A percentile compares a stretch with the other conserved stretches of the same genome.
These are phyloP conservation scores for Cricetomys ansorgei DNA, from an alignment of 2,113 vertebrate species.

Conservation along the genomic window DNA sequence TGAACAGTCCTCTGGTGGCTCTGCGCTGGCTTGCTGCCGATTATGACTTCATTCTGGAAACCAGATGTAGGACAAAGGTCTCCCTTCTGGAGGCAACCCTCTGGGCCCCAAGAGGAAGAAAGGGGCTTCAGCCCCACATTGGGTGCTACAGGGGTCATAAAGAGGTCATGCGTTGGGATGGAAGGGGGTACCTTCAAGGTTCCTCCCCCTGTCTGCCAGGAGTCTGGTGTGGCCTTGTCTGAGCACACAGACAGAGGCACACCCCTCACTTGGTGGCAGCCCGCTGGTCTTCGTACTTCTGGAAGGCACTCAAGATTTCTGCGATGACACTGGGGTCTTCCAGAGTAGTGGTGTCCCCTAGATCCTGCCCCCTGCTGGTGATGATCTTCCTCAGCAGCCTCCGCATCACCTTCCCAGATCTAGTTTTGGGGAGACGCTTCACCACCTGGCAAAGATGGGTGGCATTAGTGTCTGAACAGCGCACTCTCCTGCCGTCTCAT, in stretches of 20 bases:
- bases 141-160: neutral
- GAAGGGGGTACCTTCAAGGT: neutral
- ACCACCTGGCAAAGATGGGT: conserved; percentile 88
- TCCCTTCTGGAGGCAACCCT: neutral
- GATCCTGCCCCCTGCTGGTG: conserved; percentile 79
- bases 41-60: conserved; percentile 1
- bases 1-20: neutral
- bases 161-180: neutral
- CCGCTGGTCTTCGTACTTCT: conserved; percentile 84
- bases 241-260: neutral
- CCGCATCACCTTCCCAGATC: conserved; percentile 96
- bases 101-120: neutral
- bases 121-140: neutral
- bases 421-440: conserved; percentile 95
- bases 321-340: conserved; percentile 92
- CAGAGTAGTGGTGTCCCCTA: conserved; percentile 93
- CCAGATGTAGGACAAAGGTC: neutral
- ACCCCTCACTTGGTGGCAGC: conserved; percentile 55
- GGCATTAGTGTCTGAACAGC: neutral
- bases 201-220: neutral
- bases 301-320: conserved; percentile 89
- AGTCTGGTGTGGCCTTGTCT: too few species aligned
- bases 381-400: conserved; percentile 92
- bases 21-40: neutral
- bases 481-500: too few species aligned